Conservation (phyloP, 2,113 vertebrate genomes). For the Melanerpes formicivorus region DNA sequence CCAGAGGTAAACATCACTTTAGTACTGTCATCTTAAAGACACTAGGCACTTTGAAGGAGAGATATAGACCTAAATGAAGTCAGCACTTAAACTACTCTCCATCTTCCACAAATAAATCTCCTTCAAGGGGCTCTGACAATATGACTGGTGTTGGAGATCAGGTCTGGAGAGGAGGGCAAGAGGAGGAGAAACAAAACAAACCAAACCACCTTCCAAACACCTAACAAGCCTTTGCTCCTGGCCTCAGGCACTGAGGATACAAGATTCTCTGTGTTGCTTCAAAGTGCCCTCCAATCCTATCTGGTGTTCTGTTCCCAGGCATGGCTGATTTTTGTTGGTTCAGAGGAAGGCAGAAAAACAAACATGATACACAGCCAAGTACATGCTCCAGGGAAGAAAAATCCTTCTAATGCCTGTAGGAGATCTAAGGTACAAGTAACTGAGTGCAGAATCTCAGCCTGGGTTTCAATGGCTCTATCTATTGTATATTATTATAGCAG, state of each 20-base stretch:
- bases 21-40: conserved; percentile 15
- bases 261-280: neutral
- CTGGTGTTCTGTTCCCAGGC: neutral
- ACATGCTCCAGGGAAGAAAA: neutral
- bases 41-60: neutral
- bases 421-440: neutral
- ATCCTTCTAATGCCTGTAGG: neutral
- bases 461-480: neutral
- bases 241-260: neutral
- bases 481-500: neutral
- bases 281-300: neutral
- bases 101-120: neutral
- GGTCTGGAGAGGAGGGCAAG: neutral
- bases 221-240: neutral
- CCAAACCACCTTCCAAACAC: neutral
- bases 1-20: conserved; percentile 35
- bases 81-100: conserved; percentile 5
- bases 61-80: conserved; percentile 2
- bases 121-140: neutral
- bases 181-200: neutral
- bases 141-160: neutral
- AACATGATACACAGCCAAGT: neutral
- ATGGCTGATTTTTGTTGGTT: neutral
- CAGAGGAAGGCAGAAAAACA: neutral
- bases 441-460: neutral